phyloP scores from a whole-genome alignment of 2,888 invertebrate genomes.

The Lasioglossum zephyrum region DNA sequence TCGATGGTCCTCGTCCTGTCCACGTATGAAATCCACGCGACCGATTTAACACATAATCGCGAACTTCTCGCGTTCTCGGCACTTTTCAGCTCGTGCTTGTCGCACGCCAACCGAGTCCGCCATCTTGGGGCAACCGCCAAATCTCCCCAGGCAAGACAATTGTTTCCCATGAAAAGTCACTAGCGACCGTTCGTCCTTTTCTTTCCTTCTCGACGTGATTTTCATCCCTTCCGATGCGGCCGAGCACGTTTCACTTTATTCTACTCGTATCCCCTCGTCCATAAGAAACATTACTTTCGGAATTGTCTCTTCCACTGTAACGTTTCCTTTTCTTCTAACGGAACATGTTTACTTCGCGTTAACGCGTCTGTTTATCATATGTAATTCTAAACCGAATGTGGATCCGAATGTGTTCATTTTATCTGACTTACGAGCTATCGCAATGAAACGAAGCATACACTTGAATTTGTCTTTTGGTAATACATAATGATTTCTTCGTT shows the following conservation, averaged over 20 bases:
- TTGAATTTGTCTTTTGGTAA: background rate
- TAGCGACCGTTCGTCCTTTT: conserved; percentile 43
- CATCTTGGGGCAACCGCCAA: conserved; percentile 83
- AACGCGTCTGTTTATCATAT: background rate
- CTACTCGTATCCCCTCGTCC: background rate
- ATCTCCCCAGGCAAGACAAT: conserved; percentile 74
- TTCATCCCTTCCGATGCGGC: background rate
- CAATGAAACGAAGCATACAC: background rate
- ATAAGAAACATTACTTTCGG: background rate
- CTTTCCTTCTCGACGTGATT: background rate
- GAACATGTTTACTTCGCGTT: background rate
- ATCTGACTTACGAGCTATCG: background rate
- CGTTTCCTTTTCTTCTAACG: background rate
- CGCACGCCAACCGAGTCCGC: conserved; percentile 83
- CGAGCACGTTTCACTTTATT: conserved; percentile 6
- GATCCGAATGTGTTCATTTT: background rate
- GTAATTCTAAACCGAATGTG: background rate
- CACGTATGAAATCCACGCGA: conserved; percentile 63
- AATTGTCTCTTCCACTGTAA: background rate
- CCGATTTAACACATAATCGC: conserved; percentile 79
- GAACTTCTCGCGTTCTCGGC: conserved; percentile 78
- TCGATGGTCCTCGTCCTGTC: conserved; percentile 62
- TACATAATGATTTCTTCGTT: background rate
- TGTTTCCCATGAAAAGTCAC: conserved; percentile 68
- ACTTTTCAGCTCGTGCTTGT: conserved; percentile 80